These are phyloP conservation scores for Cettia cetti DNA, from an alignment of 2,113 vertebrate species.

Conservation along the genomic window DNA sequence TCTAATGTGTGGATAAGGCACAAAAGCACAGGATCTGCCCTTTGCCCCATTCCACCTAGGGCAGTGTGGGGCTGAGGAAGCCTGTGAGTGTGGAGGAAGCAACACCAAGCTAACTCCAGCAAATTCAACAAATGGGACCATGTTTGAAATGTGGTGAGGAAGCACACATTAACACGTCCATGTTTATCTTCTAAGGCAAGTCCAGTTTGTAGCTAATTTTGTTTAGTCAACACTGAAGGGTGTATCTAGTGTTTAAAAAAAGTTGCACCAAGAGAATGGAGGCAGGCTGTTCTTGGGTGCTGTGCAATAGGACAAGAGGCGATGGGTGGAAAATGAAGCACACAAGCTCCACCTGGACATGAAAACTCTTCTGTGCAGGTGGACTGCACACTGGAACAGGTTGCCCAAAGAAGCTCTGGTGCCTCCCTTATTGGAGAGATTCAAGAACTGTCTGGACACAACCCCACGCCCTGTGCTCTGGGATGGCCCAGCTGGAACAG, in stretches of 20 bases:
- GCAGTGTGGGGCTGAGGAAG: fast-evolving
- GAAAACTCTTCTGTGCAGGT: not conserved
- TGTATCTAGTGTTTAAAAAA: not conserved
- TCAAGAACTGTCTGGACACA: not conserved
- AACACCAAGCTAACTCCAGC: too few relatives aligned
- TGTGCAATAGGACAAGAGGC: not conserved
- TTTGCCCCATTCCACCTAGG: fast-evolving
- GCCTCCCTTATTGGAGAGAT: too few relatives aligned
- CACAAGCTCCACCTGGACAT: not conserved
- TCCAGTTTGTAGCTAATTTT: not conserved
- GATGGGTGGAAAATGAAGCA: not conserved
- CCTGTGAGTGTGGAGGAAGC: fast-evolving
- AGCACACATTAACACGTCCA: fast-evolving
- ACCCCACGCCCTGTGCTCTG: fast-evolving
- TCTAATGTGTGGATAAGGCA: fast-evolving
- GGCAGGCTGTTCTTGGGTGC: not conserved
- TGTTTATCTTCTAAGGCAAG: not conserved
- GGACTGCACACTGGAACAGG: not conserved
- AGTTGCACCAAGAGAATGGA: not conserved
- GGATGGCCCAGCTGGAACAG: too few relatives aligned
- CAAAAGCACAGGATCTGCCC: not conserved
- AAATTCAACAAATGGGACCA: fast-evolving
- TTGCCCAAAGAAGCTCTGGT: not conserved
- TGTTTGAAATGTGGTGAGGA: fast-evolving
- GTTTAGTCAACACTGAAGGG: not conserved